phyloP scores from a whole-genome alignment of 2,113 vertebrate species.

The Phyllostomus hastatus region DNA sequence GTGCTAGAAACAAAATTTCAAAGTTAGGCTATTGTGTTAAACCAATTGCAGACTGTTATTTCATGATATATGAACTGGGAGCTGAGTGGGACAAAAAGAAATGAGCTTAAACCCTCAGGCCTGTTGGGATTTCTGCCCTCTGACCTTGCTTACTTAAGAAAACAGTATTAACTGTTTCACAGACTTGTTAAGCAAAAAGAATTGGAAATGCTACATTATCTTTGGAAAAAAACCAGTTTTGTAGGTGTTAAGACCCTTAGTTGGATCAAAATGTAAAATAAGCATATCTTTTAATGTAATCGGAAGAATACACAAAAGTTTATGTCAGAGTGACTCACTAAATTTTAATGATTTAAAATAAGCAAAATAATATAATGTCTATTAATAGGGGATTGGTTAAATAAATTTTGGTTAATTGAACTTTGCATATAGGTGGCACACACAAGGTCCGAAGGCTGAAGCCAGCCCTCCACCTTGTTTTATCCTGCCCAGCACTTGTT shows the following conservation, averaged over 20 bases:
- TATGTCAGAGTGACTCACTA: neutral
- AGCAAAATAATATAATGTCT: neutral
- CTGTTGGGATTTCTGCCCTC: neutral
- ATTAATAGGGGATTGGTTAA: neutral
- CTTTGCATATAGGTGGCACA: neutral
- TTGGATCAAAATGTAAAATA: neutral
- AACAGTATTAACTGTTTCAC: neutral
- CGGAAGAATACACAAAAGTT: neutral
- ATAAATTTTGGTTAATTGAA: neutral
- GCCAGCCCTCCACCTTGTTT: too few species aligned
- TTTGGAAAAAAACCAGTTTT: neutral
- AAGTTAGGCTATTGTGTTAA: neutral
- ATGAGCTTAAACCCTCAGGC: neutral
- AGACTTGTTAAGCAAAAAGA: neutral
- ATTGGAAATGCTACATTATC: neutral
- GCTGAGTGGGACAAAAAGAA: neutral
- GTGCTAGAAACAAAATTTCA: neutral
- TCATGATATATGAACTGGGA: neutral
- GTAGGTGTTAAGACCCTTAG: neutral
- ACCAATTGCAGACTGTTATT: neutral
- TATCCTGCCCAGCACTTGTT: too few species aligned
- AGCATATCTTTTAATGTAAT: neutral
- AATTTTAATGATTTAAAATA: neutral
- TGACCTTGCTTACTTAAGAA: neutral
- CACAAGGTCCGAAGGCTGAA: too few species aligned